Base-by-base conservation (phyloP, 2,888 invertebrate species). In the Anthoptus insignis region DNA sequence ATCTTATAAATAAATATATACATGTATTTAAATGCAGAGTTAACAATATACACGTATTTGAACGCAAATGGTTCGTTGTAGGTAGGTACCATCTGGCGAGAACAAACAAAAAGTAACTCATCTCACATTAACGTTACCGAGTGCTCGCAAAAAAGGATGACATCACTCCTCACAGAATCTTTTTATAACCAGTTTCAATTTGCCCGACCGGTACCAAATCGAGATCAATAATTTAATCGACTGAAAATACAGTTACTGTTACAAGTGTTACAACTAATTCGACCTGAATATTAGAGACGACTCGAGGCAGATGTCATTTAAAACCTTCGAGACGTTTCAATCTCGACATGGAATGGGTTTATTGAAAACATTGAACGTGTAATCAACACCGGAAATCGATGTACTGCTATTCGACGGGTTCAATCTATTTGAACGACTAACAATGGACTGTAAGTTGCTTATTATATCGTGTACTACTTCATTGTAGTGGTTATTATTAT, bases 41-140 rank as follows among this genome's bases (percentile, higher is more conserved):
- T n/a, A 42, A 42, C 42, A 42, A 42, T 11, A 19, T 42, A 19
- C 19, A 69, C 65, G 72, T 77, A 77, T 77, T 84, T 80, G 80
- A 85, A 86, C 83, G 78, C 80, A 83, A 60, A 81, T 80, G 76
- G 71, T 56, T 76, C 84, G 42, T 52, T 60, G 42, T 60, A 29
- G 29, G 24, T 49, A 49, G 29, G 24, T 49, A 49, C 57, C 81
- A 87, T 86, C 82, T 86, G 84, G 81, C 79, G 81, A 83, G 73
- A 80, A 73, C 78, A 78, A 83, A 86, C 86, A 90, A 91, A 90
- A 89, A 89, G 80, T 82, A 81, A 83, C 84, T 83, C 84, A 84
- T 84, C 82, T 86, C 81, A 74, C 84, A 85, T 86, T 84, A 87
- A 81, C 81, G 78, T 84, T 81, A 78, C 83, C 65, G 77, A 80